These are phyloP conservation scores for Neria commutata DNA, from an alignment of 2,888 invertebrate genomes.

Conservation along the genomic window DNA sequence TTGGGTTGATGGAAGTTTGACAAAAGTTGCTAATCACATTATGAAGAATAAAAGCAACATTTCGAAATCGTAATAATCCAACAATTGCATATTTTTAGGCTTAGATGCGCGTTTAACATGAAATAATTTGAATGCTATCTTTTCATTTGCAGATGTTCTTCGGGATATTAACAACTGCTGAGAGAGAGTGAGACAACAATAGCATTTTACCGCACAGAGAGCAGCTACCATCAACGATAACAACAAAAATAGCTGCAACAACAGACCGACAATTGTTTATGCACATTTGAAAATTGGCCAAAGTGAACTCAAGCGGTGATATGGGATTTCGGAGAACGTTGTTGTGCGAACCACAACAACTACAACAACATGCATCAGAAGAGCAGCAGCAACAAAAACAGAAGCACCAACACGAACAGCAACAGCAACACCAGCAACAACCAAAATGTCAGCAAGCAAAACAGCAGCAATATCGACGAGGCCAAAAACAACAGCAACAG, in stretches of 20 bases:
- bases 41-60: too few relatives aligned
- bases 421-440: constrained; percentile 23
- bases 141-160: constrained; percentile 11
- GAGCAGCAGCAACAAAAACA: constrained; percentile 27
- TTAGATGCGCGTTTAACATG: too few relatives aligned
- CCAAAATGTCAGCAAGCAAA: neutral
- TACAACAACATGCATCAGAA: constrained; percentile 22
- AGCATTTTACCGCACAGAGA: neutral
- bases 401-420: constrained; percentile 22
- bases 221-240: neutral
- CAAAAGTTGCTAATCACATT: too few relatives aligned
- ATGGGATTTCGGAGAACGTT: constrained; percentile 27
- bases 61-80: too few relatives aligned
- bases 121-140: too few relatives aligned
- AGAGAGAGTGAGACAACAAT: neutral
- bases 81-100: too few relatives aligned
- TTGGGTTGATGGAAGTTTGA: too few relatives aligned
- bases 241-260: constrained; percentile 2
- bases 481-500: constrained; percentile 4
- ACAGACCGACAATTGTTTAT: neutral
- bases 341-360: constrained; percentile 11
- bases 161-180: neutral
- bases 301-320: constrained; percentile 17
- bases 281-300: neutral
- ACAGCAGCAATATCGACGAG: neutral